Base-by-base conservation (phyloP, 2,113 vertebrate species). In the Tragelaphus scriptus region DNA sequence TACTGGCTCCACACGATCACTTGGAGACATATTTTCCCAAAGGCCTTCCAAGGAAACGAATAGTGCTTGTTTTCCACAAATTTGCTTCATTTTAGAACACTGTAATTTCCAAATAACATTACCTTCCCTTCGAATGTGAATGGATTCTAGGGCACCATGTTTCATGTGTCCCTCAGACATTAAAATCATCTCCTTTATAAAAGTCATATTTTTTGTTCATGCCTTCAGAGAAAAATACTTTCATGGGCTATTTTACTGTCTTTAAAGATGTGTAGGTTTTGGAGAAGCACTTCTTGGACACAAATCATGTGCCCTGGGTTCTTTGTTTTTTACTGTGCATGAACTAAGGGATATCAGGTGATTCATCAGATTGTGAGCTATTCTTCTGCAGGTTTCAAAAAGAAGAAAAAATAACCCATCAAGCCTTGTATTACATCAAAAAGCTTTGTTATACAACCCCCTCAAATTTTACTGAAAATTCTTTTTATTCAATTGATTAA, bases 1-100 rank as follows among this genome's bases (percentile, higher is more conserved):
- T 19, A 11, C 49, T 84, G 85, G 80, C 71, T 87, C 59, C 47
- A 16, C 4, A 25, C 21, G 65, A 53, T 91, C 47, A 26, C 49
- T 47, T 15, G 4, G 65, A 98, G 92, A 88, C 96, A 96, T 59
- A 93, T 98, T 98, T 99, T 98, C 98, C 98, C 98, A 36, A 91
- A 84, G 86, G 90, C 53, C 77, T 97, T 95, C 94, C 94, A 96
- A 89, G 87, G 75, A 88, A 95, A 92, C 40, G 32, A 88, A 85
- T 7, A 61, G 58, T 47, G 40, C 71, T 90, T 95, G 87, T 96
- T 81, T 94, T 98, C 92, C 80, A 88, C 85, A 93, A 90, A 55
- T 63, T 94, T 93, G 89, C 58, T 97, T 32, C 94, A 82, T 95
- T 97, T 90, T 81, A 96, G 65, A 82, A 87, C 68, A 93, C 3